These are phyloP conservation scores for Lethenteron camtschaticum DNA, from an alignment of 2,113 vertebrate genomes.

Conservation along the genomic window DNA sequence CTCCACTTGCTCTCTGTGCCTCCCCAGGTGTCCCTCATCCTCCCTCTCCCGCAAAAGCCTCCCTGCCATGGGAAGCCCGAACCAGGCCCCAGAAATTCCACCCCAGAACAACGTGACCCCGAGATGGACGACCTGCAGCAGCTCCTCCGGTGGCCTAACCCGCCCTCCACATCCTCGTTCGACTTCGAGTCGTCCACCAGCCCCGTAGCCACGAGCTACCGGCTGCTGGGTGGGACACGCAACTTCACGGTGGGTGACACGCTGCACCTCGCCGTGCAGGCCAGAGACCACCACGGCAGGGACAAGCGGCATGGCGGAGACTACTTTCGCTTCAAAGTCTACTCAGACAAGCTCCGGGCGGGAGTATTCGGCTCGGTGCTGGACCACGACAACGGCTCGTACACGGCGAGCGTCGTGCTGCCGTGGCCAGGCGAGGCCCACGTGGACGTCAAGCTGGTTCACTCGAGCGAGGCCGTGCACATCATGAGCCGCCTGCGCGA, in stretches of 20 bases:
- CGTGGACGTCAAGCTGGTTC: slow-evolving; percentile 14
- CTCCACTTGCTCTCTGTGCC: no score
- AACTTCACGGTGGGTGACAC: slow-evolving; percentile 11
- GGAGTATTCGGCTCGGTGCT: slow-evolving; percentile 14
- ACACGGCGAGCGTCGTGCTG: slow-evolving; percentile 12
- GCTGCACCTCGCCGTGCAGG: slow-evolving; percentile 9
- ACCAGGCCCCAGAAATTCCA: no score
- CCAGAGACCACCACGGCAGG: slow-evolving; percentile 10
- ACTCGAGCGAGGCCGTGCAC: slow-evolving; percentile 17
- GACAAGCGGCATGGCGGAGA: slow-evolving; percentile 16
- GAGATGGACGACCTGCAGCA: no score
- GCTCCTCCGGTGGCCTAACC: no score
- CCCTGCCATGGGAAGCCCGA: no score
- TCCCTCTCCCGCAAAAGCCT: no score
- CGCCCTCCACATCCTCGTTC: no score
- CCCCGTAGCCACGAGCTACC: slow-evolving; percentile 3
- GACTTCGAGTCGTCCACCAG: slow-evolving; percentile 7
- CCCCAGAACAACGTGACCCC: no score
- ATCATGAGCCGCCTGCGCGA: slow-evolving; percentile 30
- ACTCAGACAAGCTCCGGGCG: slow-evolving; percentile 12
- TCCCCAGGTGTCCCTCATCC: no score
- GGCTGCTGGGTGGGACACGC: neutral
- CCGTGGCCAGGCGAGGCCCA: slow-evolving; percentile 14
- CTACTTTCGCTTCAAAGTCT: slow-evolving; percentile 16
- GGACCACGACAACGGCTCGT: slow-evolving; percentile 15